Base-by-base conservation (phyloP, 2,113 vertebrate genomes). In the Apaloderma vittatum region DNA sequence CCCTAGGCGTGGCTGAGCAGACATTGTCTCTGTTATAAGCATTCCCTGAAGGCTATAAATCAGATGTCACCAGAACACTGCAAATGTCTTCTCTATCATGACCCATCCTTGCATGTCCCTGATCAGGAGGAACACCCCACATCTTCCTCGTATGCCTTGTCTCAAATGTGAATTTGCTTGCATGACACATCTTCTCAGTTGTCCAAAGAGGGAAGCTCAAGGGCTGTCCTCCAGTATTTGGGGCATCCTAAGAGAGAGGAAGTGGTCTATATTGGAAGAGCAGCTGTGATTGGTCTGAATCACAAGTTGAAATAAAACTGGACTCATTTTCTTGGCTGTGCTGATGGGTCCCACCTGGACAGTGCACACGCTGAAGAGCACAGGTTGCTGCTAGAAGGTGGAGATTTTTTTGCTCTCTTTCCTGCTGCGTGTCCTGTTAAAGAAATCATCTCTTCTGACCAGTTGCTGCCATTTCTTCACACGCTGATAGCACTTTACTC, bases 21-120 rank as follows among this genome's bases (percentile, higher is more conserved):
- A n/a, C 0, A 0, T 15, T 57, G 2, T 32, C 18, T 54, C 71
- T 86, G 43, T 17, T 37, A 14, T 0, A 5, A 84, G 15, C 8
- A n/a, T 78, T 88, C 43, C 15, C n/a, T 66, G 59, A 63, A 63
- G 36, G 20, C n/a, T 87, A 4, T 37, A 12, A 90, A 24, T 37
- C 68, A 74, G 48, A 43, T 67, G 34, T 32, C 24, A 72, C 30
- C 19, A 54, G 37, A 80, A 46, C 1, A 7, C 63, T 73, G 16
- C 9, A 57, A 32, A 45, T 3, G 0, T 19, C 16, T 81, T 66
- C 12, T 20, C 15, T 20, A 8, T 22, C 1, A 1, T 32, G 48
- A 67, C 27, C 12, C 12, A 27, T 36, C 26, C 20, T 32, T 58
- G 12, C 27, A 37, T 27, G 11, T 18, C 55, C 21, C 13, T 65